A percentile compares a stretch with the other conserved stretches of the same genome.
phyloP scores from a whole-genome alignment of 2,113 vertebrate genomes.

The Polypterus bichir region DNA sequence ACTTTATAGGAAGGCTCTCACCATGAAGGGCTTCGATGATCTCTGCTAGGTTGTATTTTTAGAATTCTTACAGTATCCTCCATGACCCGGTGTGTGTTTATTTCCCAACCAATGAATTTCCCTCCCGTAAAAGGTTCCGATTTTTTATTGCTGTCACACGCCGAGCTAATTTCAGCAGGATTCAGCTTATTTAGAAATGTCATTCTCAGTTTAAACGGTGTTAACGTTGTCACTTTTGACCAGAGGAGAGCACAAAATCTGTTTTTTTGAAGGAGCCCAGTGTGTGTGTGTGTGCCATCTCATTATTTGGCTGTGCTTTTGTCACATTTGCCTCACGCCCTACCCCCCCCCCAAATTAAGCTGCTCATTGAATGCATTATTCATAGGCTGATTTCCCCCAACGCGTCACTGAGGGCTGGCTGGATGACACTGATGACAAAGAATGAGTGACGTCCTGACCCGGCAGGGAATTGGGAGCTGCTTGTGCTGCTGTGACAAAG shows the following conservation, averaged over 20 bases:
- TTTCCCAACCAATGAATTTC: no score
- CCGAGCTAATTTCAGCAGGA: no score
- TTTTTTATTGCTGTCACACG: no score
- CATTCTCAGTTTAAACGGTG: neutral
- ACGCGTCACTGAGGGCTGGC: constrained; percentile 24
- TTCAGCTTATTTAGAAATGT: neutral
- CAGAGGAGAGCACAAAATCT: neutral
- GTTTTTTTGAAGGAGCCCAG: neutral
- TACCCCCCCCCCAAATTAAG: constrained; percentile 51
- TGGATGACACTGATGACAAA: neutral
- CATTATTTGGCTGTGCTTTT: constrained; percentile 48
- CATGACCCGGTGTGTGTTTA: no score
- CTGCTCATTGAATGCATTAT: constrained; percentile 45
- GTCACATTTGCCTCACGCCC: constrained; percentile 45
- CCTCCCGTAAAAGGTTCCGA: no score
- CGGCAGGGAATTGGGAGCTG: neutral
- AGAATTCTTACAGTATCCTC: no score
- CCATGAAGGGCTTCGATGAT: no score
- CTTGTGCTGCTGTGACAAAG: no score
- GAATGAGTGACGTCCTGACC: constrained; percentile 11
- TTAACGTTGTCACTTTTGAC: neutral
- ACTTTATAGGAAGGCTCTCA: no score
- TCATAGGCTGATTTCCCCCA: constrained; percentile 33
- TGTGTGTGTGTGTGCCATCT: constrained; percentile 31
- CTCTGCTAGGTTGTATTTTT: no score